Conservation (phyloP, 2,113 vertebrate genomes). For the Glaucidium brasilianum region DNA sequence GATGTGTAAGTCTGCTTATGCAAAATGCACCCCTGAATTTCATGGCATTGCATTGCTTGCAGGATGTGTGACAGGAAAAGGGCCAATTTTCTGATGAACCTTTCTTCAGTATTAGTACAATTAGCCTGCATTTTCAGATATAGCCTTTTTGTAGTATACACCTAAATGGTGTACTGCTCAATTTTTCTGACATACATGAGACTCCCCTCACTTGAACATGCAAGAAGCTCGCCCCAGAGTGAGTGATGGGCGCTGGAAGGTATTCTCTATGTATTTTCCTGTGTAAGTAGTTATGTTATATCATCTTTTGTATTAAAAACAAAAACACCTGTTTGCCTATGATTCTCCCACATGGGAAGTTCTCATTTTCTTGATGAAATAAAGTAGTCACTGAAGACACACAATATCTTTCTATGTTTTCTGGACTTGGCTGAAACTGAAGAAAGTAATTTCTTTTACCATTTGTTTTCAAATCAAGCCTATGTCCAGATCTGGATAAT, state of each 20-base stretch:
- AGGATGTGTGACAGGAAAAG: background rate
- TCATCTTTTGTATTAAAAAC: background rate
- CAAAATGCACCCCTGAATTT: background rate
- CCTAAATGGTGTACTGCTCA: background rate
- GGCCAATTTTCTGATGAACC: background rate
- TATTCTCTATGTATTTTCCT: background rate
- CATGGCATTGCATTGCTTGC: background rate
- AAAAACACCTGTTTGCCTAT: background rate
- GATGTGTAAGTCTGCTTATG: background rate
- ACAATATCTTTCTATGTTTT: background rate
- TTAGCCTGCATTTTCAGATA: background rate
- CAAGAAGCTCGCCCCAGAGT: background rate
- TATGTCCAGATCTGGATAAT: background rate
- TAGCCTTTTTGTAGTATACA: background rate
- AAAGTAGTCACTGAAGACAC: background rate
- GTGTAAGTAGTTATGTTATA: background rate
- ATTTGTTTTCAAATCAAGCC: background rate
- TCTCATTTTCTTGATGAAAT: slow-evolving; percentile 3
- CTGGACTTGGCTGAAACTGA: background rate
- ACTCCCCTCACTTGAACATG: background rate
- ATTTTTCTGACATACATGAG: background rate
- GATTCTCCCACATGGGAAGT: background rate
- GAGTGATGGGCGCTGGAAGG: background rate
- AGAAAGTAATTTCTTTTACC: background rate
- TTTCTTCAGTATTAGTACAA: background rate